Evolutionary conservation across 1,140 invertebrate genomes (phyloP), one percentile per base, ranked within the genome.

Genomic region (Drosophila nasuta): DNA sequence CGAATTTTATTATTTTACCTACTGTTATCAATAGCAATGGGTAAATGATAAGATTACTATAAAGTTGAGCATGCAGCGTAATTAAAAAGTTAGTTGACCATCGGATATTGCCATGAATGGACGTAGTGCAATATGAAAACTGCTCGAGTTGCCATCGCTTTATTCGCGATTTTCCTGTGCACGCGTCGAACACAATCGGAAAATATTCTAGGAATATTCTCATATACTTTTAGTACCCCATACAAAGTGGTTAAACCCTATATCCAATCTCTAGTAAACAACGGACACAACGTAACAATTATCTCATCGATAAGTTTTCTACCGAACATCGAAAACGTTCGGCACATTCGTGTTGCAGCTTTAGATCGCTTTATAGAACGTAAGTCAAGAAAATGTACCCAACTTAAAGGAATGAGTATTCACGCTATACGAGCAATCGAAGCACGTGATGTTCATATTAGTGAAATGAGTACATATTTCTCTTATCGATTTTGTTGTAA

Each of bases 241-340:
- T 72, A 60, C n/a, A 41, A 49, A 15, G 20, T 83, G 5, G 64
- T 75, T 1, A 25, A 17, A 17, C 80, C 81, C 0, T 46, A 75
- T 33, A 1, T 83, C 3, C 10, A 38, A 6, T 35, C 45, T 0
- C 65, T 83, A 1, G 5, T 54, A 1, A 43, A 51, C 5, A 57
- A 66, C 1, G 73, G 76, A 1, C 81, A 83, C 41, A 68, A 52
- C 1, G 4, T 83, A 1, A 82, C 81, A 1, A 65, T 82, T 13
- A 64, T 83, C 7, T 59, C 72, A 1, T 45, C 72, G 2, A 35
- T 46, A 1, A 17, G 17, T 0, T 6, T 59, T 3, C n/a, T 54
- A 2, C 2, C 30, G 0, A 46, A 79, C 6, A 72, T 83, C 11
- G 10, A 66, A 0, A 76, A 68, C 54, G 76, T 69, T 1, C 67